Evolutionary conservation across 2,888 invertebrate species (phyloP).

Genomic region (Macropis europaea): DNA sequence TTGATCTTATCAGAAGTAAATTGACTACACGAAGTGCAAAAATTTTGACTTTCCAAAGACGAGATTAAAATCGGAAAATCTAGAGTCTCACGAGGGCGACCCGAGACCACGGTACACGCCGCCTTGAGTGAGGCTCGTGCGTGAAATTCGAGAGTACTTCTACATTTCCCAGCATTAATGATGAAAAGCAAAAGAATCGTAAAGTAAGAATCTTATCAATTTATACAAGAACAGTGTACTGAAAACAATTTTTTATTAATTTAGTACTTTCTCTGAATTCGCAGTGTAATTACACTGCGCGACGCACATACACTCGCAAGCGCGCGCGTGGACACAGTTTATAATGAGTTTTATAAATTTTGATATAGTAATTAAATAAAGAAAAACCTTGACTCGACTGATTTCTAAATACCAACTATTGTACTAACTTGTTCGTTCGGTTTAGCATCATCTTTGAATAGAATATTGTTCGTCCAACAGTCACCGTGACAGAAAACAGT

Average conservation of each 20-base stretch:
- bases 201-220: conserved; percentile 55
- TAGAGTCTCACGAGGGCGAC: too few relatives aligned
- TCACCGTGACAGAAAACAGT: conserved; percentile 88
- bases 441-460: conserved; percentile 82
- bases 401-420: not conserved
- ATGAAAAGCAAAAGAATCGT: conserved; percentile 4
- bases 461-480: conserved; percentile 88
- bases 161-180: conserved; percentile 14
- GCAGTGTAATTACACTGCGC: not conserved
- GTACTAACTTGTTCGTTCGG: conserved; percentile 65
- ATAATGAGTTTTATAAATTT: conserved; percentile 10
- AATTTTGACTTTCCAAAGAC: conserved; percentile 6
- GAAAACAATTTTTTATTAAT: conserved; percentile 22
- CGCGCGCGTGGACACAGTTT: too few relatives aligned
- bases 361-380: conserved; percentile 8
- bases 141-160: too few relatives aligned
- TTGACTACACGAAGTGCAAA: conserved; percentile 10
- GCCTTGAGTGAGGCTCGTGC: too few relatives aligned
- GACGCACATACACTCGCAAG: too few relatives aligned
- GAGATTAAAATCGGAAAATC: conserved; percentile 1
- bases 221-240: conserved; percentile 56
- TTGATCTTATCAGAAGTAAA: not conserved
- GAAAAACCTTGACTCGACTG: not conserved
- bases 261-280: conserved; percentile 8
- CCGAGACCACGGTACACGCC: too few relatives aligned